These are phyloP conservation scores for Vanessa tameamea DNA, from an alignment of 1,140 invertebrate species.

Conservation along the genomic window DNA sequence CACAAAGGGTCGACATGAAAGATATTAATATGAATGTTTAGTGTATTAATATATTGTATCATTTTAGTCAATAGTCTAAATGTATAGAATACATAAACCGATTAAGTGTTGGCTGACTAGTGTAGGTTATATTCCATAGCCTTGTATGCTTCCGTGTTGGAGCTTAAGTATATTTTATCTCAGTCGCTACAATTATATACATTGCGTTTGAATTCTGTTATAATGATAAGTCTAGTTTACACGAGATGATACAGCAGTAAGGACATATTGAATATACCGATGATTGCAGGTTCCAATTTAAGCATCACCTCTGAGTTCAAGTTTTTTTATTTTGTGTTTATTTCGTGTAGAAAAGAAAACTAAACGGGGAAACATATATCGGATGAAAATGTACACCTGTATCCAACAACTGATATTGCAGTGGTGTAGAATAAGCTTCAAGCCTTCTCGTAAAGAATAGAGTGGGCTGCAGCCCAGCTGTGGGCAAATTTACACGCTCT, in stretches of 20 bases:
- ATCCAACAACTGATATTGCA: background rate
- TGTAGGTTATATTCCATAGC: slow-evolving; percentile 19
- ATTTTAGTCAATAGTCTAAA: background rate
- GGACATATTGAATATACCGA: too few species aligned
- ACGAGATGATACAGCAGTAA: too few species aligned
- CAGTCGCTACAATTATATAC: slow-evolving; percentile 2
- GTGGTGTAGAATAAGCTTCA: too few species aligned
- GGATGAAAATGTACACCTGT: background rate
- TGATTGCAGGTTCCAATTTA: too few species aligned
- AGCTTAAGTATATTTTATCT: slow-evolving; percentile 7
- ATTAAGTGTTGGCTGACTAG: slow-evolving; percentile 29
- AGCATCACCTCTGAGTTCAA: too few species aligned
- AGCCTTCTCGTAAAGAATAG: too few species aligned
- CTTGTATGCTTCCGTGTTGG: slow-evolving; percentile 21
- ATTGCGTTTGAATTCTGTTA: background rate
- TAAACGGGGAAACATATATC: too few species aligned
- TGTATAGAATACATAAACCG: slow-evolving; percentile 24
- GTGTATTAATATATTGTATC: background rate
- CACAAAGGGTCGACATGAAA: slow-evolving; percentile 33
- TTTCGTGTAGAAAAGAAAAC: too few species aligned
- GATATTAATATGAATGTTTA: slow-evolving; percentile 6
- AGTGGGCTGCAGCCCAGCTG: too few species aligned
- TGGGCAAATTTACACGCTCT: too few species aligned
- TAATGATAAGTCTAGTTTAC: background rate
- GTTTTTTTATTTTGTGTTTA: too few species aligned